Conservation (phyloP, 2,113 vertebrate genomes). For the Camelus dromedarius region DNA sequence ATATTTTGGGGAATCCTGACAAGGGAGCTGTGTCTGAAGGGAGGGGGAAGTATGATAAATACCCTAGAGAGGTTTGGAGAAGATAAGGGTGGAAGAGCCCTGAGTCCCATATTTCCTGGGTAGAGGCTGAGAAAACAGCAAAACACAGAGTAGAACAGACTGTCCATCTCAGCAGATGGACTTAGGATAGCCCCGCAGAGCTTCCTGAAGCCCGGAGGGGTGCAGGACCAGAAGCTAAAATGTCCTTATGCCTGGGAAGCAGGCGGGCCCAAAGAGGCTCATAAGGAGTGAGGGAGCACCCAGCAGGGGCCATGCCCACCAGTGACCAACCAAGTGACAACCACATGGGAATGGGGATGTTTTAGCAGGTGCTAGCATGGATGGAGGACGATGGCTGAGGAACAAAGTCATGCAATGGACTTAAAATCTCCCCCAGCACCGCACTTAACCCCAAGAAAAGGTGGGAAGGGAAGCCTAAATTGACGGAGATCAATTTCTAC, state of each 20-base stretch:
- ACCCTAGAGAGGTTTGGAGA: not conserved
- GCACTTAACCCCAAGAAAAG: not conserved
- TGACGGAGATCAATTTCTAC: constrained; percentile 43
- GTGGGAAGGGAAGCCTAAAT: not conserved
- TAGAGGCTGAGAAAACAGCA: not conserved
- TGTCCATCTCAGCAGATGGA: not conserved
- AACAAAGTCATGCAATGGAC: not conserved
- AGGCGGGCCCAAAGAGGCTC: not conserved
- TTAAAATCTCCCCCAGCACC: not conserved
- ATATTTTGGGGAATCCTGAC: not conserved
- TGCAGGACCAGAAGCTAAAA: not conserved
- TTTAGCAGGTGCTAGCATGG: not conserved
- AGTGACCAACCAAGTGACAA: not conserved
- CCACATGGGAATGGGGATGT: not conserved
- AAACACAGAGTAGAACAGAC: not conserved
- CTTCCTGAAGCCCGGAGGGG: not conserved
- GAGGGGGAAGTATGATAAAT: not conserved
- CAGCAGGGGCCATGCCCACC: not conserved
- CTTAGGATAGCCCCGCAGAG: not conserved
- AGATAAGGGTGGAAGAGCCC: not conserved
- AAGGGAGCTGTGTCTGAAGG: not conserved
- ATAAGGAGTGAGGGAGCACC: not conserved
- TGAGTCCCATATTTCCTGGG: not conserved
- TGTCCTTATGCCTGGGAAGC: not conserved
- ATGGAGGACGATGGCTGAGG: not conserved